A percentile compares a stretch with the other conserved stretches of the same genome.
Conservation (phyloP, 1,140 invertebrate genomes). For the Drosophila dunni region DNA sequence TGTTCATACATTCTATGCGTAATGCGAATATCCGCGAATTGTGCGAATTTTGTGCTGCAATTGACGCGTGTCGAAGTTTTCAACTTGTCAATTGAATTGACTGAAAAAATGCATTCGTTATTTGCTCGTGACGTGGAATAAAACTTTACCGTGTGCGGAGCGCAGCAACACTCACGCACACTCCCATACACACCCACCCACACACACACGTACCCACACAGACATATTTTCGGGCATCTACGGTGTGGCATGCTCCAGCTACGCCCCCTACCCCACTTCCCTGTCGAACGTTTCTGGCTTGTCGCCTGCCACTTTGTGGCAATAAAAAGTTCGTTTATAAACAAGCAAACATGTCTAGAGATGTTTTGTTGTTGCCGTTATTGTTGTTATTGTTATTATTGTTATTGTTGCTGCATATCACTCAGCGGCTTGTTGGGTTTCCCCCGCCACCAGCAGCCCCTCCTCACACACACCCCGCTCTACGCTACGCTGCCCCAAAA, state of each 20-base stretch:
- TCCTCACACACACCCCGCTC: not conserved
- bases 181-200: conserved; percentile 20
- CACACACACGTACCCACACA: conserved; percentile 2
- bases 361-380: conserved; percentile 43
- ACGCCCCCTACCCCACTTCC: not conserved
- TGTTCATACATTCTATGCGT: not conserved
- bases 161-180: conserved; percentile 10
- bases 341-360: conserved; percentile 63
- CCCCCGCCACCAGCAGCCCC: not conserved
- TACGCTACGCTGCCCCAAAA: not conserved
- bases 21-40: not conserved
- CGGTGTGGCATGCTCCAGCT: conserved; percentile 11
- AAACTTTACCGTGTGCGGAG: conserved; percentile 36
- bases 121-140: conserved; percentile 25
- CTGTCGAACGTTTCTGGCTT: conserved; percentile 52
- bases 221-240: not conserved
- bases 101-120: conserved; percentile 38
- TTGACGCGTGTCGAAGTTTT: conserved; percentile 30
- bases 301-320: conserved; percentile 68
- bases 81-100: conserved; percentile 49
- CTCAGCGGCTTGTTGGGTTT: conserved; percentile 66
- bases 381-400: conserved; percentile 20
- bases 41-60: conserved; percentile 7
- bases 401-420: conserved; percentile 60
- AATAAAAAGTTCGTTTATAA: conserved; percentile 79